Base-by-base conservation (phyloP, 2,888 invertebrate species). In the Polylopha cassiicola region DNA sequence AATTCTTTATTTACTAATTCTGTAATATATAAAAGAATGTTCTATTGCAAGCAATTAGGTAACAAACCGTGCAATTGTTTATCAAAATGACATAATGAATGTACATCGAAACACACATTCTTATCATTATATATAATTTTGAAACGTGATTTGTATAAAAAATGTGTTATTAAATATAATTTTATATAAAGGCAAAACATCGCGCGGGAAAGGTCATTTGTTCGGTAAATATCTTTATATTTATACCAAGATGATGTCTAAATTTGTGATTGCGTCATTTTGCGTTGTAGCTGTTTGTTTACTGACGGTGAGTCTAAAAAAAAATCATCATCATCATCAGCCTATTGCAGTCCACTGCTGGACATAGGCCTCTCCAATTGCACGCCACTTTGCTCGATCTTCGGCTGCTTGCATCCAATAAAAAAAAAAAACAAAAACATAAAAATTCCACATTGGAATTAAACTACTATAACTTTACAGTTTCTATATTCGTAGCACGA, bases 291-390 rank as follows among this genome's bases (percentile, higher is more conserved):
- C 64, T 29, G 55, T 64, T 23, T 57, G 50, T 30, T 38, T 53
- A 14, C 37, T 61, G 3, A 60, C 62, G 65, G 71, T 71, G 48
- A 69, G 70, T 59, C 44, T 7, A 21, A 24, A 16, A 31, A 28
- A 39, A 6, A n/a, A n/a, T n/a, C n/a, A n/a, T n/a, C n/a, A n/a
- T n/a, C n/a, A n/a, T n/a, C n/a, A n/a, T n/a, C n/a, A n/a, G n/a
- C n/a, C n/a, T n/a, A n/a, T n/a, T n/a, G n/a, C n/a, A n/a, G n/a
- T n/a, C n/a, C n/a, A n/a, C n/a, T n/a, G n/a, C n/a, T n/a, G n/a
- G n/a, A n/a, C n/a, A n/a, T n/a, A n/a, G n/a, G n/a, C n/a, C n/a
- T n/a, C n/a, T n/a, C n/a, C n/a, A n/a, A n/a, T n/a, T n/a, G n/a
- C n/a, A n/a, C n/a, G n/a, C n/a, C n/a, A n/a, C n/a, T n/a, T n/a